Base-by-base conservation (phyloP, 2,888 invertebrate genomes). In the Athetis lepigone region DNA sequence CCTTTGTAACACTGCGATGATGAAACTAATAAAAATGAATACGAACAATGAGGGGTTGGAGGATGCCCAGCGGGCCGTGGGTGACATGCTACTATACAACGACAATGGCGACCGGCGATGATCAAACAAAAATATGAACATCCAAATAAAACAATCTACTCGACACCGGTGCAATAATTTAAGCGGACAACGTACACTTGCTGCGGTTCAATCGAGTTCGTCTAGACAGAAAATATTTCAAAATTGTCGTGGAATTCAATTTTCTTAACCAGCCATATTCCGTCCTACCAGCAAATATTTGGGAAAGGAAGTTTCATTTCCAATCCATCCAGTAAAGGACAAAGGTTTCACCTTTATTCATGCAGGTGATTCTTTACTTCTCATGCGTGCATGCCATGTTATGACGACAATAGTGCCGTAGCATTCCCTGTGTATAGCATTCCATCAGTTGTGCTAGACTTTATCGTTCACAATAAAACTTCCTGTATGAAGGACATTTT, bases 21-120 rank as follows among this genome's bases (percentile, higher is more conserved):
- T 91, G 89, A 86, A 89, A 88, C 90, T 89, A 90, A 91, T 86
- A 90, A 90, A 87, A 87, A 91, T 87, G 88, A 91, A 90, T 87
- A 90, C 90, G 87, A 91, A 89, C 88, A 86, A 92, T 92, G 92
- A 90, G 92, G 95, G 95, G 95, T 95, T 95, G 95, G 95, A 95
- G 95, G 95, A 95, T 90, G 94, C 95, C 95, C 95, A 91, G 92
- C 90, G 90, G 93, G 93, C 92, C 86, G 88, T 88, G 89, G 91
- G 91, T 90, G 93, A 92, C 95, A 95, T 95, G 95, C 95, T 92
- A 90, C 70, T 79, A 79, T 74, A 80, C 81, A 80, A 90, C 88
- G 86, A 86, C 88, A 84, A 88, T 90, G 87, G 87, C 85, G 81
- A 86, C 87, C 88, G 88, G 86, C 90, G 84, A 91, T 86, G 89